phyloP scores from a whole-genome alignment of 2,113 vertebrate species.

The Dolichotis patagonum region DNA sequence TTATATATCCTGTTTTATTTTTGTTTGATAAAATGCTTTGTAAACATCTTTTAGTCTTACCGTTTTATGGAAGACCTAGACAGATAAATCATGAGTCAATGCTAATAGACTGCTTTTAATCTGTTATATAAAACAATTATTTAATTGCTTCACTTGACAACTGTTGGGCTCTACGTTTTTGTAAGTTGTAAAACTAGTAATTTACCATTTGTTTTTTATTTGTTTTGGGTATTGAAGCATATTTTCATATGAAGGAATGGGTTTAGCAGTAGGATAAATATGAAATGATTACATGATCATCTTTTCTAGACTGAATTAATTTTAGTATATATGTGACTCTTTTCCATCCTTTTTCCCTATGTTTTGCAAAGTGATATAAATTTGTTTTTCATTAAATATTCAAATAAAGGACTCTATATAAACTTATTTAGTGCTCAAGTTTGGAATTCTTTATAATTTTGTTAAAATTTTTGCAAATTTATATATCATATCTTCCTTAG shows the following conservation, averaged over 20 bases:
- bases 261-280: neutral
- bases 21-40: neutral
- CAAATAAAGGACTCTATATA: neutral
- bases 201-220: neutral
- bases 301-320: neutral
- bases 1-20: neutral
- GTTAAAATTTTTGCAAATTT: neutral
- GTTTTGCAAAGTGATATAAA: neutral
- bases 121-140: neutral
- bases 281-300: neutral
- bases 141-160: neutral
- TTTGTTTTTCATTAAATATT: neutral
- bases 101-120: neutral
- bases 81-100: neutral
- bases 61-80: neutral
- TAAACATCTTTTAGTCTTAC: neutral
- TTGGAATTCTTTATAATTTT: neutral
- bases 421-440: neutral
- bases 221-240: neutral
- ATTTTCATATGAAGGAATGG: neutral
- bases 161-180: neutral
- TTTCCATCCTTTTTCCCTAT: neutral
- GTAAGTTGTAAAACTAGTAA: neutral
- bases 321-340: neutral
- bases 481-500: neutral